Percentiles rank a stretch among this genome's conserved stretches.
Evolutionary conservation across 2,888 invertebrate species (phyloP).

Genomic region (Villa cingulata): DNA sequence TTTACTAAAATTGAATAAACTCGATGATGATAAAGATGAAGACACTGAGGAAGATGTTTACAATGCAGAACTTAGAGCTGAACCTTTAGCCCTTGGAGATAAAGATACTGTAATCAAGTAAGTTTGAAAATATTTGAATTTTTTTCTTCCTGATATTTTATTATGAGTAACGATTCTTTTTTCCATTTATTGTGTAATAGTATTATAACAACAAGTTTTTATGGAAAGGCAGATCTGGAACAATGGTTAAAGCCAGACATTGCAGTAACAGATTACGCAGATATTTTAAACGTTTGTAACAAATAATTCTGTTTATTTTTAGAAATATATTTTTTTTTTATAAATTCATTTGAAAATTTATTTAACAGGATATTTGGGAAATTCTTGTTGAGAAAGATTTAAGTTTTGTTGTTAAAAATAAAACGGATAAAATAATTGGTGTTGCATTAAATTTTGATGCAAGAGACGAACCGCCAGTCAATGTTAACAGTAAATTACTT

Average conservation of each 20-base stretch:
- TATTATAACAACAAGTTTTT: conserved; percentile 73
- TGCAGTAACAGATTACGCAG: conserved; percentile 50
- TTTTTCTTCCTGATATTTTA: background rate
- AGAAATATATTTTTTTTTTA: background rate
- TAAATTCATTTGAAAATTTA: background rate
- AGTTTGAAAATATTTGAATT: conserved; percentile 26
- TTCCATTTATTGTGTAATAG: conserved; percentile 40
- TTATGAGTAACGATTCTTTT: conserved; percentile 1
- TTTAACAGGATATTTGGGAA: conserved; percentile 48
- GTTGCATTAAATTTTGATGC: conserved; percentile 71
- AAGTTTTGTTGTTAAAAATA: conserved; percentile 53
- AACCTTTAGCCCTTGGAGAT: conserved; percentile 38
- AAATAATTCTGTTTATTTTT: background rate
- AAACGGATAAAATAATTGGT: conserved; percentile 45
- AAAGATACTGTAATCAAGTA: conserved; percentile 58
- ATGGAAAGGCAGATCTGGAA: conserved; percentile 74
- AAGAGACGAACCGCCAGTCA: conserved; percentile 62
- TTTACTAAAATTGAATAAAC: conserved; percentile 41
- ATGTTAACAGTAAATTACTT: conserved; percentile 49
- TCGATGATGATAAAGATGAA: background rate
- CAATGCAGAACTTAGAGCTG: conserved; percentile 27
- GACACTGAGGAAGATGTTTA: conserved; percentile 18
- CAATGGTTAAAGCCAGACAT: conserved; percentile 61
- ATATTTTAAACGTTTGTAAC: conserved; percentile 41
- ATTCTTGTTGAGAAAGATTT: conserved; percentile 53